phyloP scores from a whole-genome alignment of 2,888 invertebrate genomes.

The Thysanoteuthis rhombus region DNA sequence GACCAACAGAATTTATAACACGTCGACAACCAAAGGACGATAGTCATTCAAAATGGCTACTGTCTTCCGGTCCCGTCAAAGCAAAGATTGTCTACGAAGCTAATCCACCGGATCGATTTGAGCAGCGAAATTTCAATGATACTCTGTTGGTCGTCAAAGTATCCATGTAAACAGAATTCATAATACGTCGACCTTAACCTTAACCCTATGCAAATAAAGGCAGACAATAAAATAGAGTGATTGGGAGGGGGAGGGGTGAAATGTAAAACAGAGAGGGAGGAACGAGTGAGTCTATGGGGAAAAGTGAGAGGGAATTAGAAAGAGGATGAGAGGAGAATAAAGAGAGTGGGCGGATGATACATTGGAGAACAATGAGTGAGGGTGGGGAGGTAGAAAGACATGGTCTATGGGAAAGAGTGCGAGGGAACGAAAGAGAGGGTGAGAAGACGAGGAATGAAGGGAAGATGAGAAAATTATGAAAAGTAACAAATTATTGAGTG shows the following conservation, averaged over 20 bases:
- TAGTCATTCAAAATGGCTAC: too few species aligned
- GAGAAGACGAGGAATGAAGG: background rate
- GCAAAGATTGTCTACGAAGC: too few species aligned
- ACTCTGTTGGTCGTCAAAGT: background rate
- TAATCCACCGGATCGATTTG: background rate
- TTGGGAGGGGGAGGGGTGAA: background rate
- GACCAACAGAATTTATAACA: background rate
- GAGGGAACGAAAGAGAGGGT: too few species aligned
- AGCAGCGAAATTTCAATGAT: background rate
- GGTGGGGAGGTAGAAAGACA: background rate
- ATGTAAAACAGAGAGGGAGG: background rate
- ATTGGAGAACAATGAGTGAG: background rate
- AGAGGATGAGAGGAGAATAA: background rate
- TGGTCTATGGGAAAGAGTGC: background rate
- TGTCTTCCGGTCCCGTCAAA: too few species aligned
- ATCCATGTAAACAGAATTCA: background rate
- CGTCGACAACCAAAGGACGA: too few species aligned
- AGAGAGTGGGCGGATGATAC: background rate
- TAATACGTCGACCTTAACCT: background rate
- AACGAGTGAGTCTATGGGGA: too few species aligned
- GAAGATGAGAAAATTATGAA: background rate
- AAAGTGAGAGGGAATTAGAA: background rate
- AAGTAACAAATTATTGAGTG: background rate
- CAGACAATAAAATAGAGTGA: background rate
- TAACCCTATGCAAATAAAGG: background rate